phyloP scores from a whole-genome alignment of 1,140 invertebrate species.

The Sycophila sp. region DNA sequence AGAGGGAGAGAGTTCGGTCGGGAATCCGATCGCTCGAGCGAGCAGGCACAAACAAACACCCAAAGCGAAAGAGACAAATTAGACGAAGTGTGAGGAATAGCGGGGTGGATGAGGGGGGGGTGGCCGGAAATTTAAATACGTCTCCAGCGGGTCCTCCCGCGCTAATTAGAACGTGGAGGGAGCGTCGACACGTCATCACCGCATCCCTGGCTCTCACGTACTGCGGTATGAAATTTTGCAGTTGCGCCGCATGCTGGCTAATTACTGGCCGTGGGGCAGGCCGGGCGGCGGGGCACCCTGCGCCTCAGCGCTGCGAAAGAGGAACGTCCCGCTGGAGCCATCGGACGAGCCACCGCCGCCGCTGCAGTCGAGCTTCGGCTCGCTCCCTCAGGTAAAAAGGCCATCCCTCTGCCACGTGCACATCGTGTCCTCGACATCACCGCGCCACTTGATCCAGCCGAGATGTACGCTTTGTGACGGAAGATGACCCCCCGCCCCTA shows the following conservation, averaged over 20 bases:
- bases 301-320: slow-evolving; percentile 58
- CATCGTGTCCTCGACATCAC: background rate
- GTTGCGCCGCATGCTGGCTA: slow-evolving; percentile 56
- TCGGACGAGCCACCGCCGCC: slow-evolving; percentile 1
- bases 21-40: too few species aligned
- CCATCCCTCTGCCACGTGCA: too few species aligned
- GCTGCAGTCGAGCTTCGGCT: background rate
- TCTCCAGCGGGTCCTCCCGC: too few species aligned
- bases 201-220: background rate
- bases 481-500: too few species aligned
- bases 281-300: slow-evolving; percentile 65
- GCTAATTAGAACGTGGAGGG: too few species aligned
- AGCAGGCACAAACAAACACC: too few species aligned
- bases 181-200: background rate
- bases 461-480: too few species aligned
- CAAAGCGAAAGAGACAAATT: too few species aligned
- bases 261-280: slow-evolving; percentile 66
- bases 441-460: too few species aligned
- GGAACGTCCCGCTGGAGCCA: slow-evolving; percentile 59
- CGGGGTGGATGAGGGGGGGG: background rate
- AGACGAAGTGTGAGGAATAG: background rate
- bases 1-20: too few species aligned
- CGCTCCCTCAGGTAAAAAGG: slow-evolving; percentile 2
- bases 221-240: slow-evolving; percentile 41
- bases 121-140: too few species aligned